Base-by-base conservation (phyloP, 2,888 invertebrate genomes). In the Lithophane ornitopus region DNA sequence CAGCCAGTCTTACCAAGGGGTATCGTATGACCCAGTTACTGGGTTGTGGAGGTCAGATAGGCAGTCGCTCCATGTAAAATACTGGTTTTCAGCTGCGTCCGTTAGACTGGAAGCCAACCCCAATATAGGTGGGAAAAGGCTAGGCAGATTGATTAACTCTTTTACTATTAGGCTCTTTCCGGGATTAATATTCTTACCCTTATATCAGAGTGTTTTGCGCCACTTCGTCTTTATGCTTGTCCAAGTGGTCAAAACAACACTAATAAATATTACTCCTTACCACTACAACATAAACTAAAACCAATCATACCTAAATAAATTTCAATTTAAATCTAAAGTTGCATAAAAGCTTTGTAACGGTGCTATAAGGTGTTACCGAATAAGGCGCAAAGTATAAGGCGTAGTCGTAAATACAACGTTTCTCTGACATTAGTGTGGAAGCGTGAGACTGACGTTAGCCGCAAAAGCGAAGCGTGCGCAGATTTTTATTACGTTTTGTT, bases 391-490 rank as follows among this genome's bases (percentile, higher is more conserved):
- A 85, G 76, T 75, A 75, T 77, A 81, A 19, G 41, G 67, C 41
- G 6, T 14, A 58, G 74, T 85, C 82, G 84, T 85, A 84, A 84
- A 84, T 75, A 85, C 82, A 65, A 65, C 39, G 67, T 70, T 73
- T 68, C 61, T 49, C 82, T 62, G 84, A 84, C 85, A 75, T 84
- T 81, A 84, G 82, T 78, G 84, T 68, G 28, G 82, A 84, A 85
- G 75, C 84, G 84, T 84, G 84, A 84, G 70, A 81, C 76, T 84
- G 85, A 84, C 82, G 85, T 84, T 85, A 83, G 81, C 81, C 28
- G 67, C 61, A 28, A 68, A 74, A 80, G 65, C 84, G 58, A 78
- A 82, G 85, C 84, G 72, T 75, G 84, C 74, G 66, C 82, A 67
- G 44, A 70, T 85, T 84, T 84, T 81, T 81, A 63, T 74, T 81